Conservation (phyloP, 2,797 vertebrate species). For the Zenarchopterus dispar region DNA sequence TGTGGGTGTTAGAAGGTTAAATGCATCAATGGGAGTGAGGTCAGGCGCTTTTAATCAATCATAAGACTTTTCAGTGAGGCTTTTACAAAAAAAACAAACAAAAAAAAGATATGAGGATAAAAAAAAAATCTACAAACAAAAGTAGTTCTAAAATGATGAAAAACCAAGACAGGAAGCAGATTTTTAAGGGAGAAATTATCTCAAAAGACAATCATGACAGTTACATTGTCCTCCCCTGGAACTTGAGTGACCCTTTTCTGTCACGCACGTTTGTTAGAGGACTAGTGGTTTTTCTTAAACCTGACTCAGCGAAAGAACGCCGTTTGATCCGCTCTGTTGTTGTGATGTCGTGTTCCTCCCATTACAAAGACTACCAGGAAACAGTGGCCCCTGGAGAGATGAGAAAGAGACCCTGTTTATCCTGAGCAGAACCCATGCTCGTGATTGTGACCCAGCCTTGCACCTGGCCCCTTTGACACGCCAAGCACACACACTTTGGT, state of each 20-base stretch:
- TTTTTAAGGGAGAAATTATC: conserved; percentile 3
- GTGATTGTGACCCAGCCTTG: conserved; percentile 71
- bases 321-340: conserved; percentile 74
- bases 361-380: conserved; percentile 80
- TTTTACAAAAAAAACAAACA: conserved; percentile 14
- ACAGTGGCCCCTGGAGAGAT: conserved; percentile 64
- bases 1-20: conserved; percentile 36
- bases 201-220: conserved; percentile 1
- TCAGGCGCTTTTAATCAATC: conserved; percentile 17
- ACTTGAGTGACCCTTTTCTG: conserved; percentile 16
- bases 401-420: conserved; percentile 77
- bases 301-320: conserved; percentile 73
- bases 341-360: conserved; percentile 74
- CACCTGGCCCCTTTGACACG: conserved; percentile 74
- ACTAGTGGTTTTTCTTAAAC: conserved; percentile 64
- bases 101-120: conserved; percentile 6
- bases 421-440: conserved; percentile 68
- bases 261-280: conserved; percentile 59
- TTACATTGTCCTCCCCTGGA: neutral
- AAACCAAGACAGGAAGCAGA: neutral
- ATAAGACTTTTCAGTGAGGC: neutral
- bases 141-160: neutral
- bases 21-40: conserved; percentile 32
- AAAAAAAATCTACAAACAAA: conserved; percentile 11
- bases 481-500: conserved; percentile 57